Conservation (phyloP, 2,797 vertebrate species). For the Sebastes minor region DNA sequence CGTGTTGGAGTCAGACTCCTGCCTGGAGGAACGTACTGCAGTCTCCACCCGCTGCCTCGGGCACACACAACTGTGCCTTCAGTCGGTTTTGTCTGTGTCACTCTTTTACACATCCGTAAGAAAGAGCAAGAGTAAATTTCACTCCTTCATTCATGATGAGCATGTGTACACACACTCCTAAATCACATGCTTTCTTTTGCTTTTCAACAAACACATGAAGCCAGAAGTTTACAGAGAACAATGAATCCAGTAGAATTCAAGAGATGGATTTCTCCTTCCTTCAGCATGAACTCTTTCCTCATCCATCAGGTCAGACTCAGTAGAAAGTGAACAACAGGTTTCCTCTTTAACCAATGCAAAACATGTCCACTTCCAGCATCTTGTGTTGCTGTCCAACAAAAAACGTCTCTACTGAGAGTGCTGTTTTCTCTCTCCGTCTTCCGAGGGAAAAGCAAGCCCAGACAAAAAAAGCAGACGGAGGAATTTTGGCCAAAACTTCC, state of each 20-base stretch:
- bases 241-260: neutral
- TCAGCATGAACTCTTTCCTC: constrained; percentile 10
- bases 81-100: constrained; percentile 7
- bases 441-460: constrained; percentile 1
- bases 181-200: neutral
- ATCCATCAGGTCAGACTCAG: constrained; percentile 13
- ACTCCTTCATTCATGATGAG: neutral
- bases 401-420: neutral
- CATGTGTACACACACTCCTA: neutral
- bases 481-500: constrained; percentile 29
- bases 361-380: constrained; percentile 19
- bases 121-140: neutral
- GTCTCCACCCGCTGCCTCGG: constrained; percentile 62
- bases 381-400: constrained; percentile 15
- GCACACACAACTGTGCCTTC: constrained; percentile 38
- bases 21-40: constrained; percentile 54
- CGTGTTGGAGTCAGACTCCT: constrained; percentile 42
- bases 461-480: neutral
- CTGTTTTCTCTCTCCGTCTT: neutral
- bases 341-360: constrained; percentile 18
- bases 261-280: neutral
- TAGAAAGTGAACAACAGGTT: constrained; percentile 19
- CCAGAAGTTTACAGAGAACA: neutral
- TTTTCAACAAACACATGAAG: neutral
- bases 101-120: neutral